Base-by-base conservation (phyloP, 2,888 invertebrate species). In the Monoplex corrugatus region DNA sequence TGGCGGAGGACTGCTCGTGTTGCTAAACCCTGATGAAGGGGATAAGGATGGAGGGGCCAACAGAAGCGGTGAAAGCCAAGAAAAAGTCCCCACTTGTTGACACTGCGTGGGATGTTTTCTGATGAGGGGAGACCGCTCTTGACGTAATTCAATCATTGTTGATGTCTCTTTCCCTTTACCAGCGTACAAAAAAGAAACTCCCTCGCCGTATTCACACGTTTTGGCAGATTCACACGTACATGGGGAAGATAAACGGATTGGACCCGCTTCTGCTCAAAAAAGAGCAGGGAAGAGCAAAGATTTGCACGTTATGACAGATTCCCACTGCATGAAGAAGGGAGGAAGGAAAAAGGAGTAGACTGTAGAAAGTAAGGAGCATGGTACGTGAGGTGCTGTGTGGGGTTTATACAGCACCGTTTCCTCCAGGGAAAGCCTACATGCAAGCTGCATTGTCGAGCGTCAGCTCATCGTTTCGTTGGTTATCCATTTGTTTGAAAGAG, bases 91-190 rank as follows among this genome's bases (percentile, higher is more conserved):
- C 44, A 45, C 45, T 85, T 85, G 85, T 85, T 85, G 85, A 85
- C 85, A 63, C n/a, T 78, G 45, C 82, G 87, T 87, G 87, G 13
- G 35, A 23, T 82, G 87, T 57, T 82, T 87, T 63, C 87, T 80
- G 80, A 87, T 80, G 35, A 57, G 82, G n/a, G 40, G 35, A 43
- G 32, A 38, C 72, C 44, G 16, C 44, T 86, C 86, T 45, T 86
- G 86, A 35, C 72, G 86, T 72, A 86, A 72, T 75, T 72, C 86
- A 72, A 86, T 86, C 86, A 44, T 38, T 43, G 75, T 40, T 43
- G 32, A 63, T 50, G 85, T 82, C 82, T 45, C 43, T 82, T 82
- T n/a, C 8, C 43, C 80, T 68, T 45, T 32, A 28, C 45, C 28
- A 68, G 68, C 68, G 19, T 50, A 50, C 10, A 23, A 68, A 19